Evolutionary conservation across 2,888 invertebrate species (phyloP).

Genomic region (Amaurobius ferox): DNA sequence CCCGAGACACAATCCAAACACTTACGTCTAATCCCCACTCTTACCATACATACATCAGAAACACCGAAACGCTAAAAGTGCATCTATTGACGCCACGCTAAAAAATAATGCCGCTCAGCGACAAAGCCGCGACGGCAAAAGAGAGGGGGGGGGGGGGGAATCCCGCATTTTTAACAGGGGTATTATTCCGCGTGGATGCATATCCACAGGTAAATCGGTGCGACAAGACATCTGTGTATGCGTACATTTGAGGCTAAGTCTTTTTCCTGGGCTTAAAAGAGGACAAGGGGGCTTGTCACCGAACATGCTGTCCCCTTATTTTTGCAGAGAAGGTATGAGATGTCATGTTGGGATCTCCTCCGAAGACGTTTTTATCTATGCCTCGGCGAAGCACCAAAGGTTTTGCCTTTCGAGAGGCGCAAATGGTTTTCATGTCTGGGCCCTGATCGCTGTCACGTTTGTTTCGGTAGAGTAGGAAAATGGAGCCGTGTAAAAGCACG

Average conservation of each 20-base stretch:
- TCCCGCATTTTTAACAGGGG: slow-evolving; percentile 28
- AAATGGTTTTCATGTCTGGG: background rate
- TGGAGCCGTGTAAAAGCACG: background rate
- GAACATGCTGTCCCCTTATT: slow-evolving; percentile 18
- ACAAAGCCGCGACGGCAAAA: slow-evolving; percentile 12
- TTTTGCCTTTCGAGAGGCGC: background rate
- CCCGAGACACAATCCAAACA: background rate
- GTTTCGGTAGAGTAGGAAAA: background rate
- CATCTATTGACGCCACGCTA: background rate
- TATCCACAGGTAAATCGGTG: slow-evolving; percentile 29
- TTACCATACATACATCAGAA: background rate
- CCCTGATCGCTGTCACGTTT: background rate
- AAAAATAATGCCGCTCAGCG: background rate
- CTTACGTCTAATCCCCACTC: background rate
- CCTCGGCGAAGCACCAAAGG: background rate
- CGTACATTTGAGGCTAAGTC: background rate
- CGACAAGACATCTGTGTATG: slow-evolving; percentile 48
- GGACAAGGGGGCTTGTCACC: background rate
- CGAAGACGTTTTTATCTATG: background rate
- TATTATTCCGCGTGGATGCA: slow-evolving; percentile 27
- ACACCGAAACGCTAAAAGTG: slow-evolving; percentile 5
- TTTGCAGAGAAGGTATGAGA: slow-evolving; percentile 43
- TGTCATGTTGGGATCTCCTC: slow-evolving; percentile 30
- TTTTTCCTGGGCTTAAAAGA: background rate
- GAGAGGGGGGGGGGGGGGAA: background rate